A percentile compares a stretch with the other conserved stretches of the same genome.
Evolutionary conservation across 2,797 vertebrate species (phyloP).

Genomic region (Momotus momota): DNA sequence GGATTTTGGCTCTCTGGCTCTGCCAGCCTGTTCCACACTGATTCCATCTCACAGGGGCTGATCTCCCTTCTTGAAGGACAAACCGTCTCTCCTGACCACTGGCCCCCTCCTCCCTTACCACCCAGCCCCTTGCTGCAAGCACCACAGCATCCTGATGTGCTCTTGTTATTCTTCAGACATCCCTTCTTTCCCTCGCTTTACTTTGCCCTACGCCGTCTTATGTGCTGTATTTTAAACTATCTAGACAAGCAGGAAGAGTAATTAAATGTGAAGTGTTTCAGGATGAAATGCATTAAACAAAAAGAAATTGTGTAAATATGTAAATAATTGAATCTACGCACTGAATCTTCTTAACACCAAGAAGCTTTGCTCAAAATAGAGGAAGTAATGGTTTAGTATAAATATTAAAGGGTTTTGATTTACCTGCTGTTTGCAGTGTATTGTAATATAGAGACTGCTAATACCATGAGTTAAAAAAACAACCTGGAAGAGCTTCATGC

Average conservation of each 20-base stretch:
- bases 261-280: constrained; percentile 14
- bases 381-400: background rate
- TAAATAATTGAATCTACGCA: constrained; percentile 42
- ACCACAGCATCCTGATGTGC: background rate
- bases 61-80: background rate
- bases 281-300: constrained; percentile 3
- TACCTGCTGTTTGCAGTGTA: constrained; percentile 31
- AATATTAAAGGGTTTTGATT: constrained; percentile 40
- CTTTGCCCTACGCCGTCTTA: background rate
- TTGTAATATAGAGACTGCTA: constrained; percentile 10
- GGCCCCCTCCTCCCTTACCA: background rate
- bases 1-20: background rate
- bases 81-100: background rate
- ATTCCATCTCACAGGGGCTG: background rate
- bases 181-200: background rate
- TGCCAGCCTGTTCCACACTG: background rate
- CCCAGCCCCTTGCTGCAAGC: background rate
- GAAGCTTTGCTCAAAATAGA: constrained; percentile 7
- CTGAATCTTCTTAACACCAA: constrained; percentile 17
- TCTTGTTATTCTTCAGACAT: background rate
- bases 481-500: background rate
- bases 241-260: constrained; percentile 26
- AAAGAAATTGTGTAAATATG: constrained; percentile 31
- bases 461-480: background rate
- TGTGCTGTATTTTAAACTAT: constrained; percentile 2